Evolutionary conservation across 2,888 invertebrate genomes (phyloP).

Genomic region (Acrobasis repandana): DNA sequence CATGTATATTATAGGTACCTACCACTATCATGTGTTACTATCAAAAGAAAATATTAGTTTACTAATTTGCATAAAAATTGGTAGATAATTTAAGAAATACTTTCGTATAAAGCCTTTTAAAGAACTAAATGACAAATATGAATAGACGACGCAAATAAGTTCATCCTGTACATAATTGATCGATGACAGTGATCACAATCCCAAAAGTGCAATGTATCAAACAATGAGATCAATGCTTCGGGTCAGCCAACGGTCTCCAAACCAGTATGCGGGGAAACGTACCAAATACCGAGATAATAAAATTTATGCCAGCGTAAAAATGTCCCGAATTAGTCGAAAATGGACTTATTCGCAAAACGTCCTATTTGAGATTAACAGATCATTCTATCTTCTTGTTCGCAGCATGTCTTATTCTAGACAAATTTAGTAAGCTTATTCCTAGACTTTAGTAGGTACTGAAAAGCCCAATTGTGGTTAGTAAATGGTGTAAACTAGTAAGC

Average conservation of each 20-base stretch:
- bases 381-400: neutral
- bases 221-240: constrained; percentile 64
- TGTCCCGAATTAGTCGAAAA: constrained; percentile 33
- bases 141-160: constrained; percentile 22
- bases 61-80: too few species aligned
- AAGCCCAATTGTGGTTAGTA: too few species aligned
- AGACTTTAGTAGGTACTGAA: too few species aligned
- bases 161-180: constrained; percentile 52
- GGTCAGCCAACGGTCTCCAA: constrained; percentile 75
- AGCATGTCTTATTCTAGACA: neutral
- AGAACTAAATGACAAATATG: neutral
- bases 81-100: neutral
- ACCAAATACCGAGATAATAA: constrained; percentile 41
- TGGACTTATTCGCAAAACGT: neutral
- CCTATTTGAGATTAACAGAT: neutral
- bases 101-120: neutral
- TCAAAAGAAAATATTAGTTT: too few species aligned
- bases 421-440: too few species aligned
- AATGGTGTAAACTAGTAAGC: too few species aligned
- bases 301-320: constrained; percentile 56
- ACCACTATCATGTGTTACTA: too few species aligned
- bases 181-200: constrained; percentile 54
- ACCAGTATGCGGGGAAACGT: constrained; percentile 61
- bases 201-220: constrained; percentile 73
- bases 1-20: too few species aligned